Base-by-base conservation (phyloP, 2,113 vertebrate species). In the Gallinago media region DNA sequence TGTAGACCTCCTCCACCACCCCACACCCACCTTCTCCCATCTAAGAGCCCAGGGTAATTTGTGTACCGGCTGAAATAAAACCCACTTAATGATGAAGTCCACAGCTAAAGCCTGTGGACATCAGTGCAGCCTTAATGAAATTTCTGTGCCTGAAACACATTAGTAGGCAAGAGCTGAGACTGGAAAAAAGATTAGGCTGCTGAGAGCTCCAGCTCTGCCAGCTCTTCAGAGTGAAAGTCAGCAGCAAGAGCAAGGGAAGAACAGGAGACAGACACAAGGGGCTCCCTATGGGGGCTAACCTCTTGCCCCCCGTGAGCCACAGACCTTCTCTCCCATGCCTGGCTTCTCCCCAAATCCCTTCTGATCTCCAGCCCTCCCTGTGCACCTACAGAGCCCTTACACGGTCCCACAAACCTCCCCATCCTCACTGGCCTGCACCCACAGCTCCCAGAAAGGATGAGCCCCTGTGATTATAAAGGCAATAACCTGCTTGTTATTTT, bases 101-200 rank as follows among this genome's bases (percentile, higher is more conserved):
- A 27, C 86, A 89, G 95, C 95, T 95, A 95, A 98, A 96, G 91
- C 92, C 96, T 94, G 85, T 97, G 96, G 98, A 97, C 95, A 97
- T 97, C 96, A 96, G 87, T 31, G 74, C 92, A 93, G 77, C 94
- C 95, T 96, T 98, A 97, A 98, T 98, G 97, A 98, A 98, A 97
- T 97, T 97, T 96, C 96, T 97, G 94, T 96, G 97, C 97, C 97
- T 96, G 94, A 95, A 98, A 97, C 91, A 96, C 91, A 97, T 98
- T 97, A 98, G 97, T 80, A 98, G 93, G 97, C 92, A 97, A 91
- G 89, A 97, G 94, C 85, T 96, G 92, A 97, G 97, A 94, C 95
- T 96, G 94, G 94, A 94, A 97, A 96, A 96, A 95, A 97, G 97
- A 97, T 97, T 79, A 98, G 97, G 76, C 88, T 97, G 96, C 96